Evolutionary conservation across 2,888 invertebrate species (phyloP).

Genomic region (Cosmia trapezina): DNA sequence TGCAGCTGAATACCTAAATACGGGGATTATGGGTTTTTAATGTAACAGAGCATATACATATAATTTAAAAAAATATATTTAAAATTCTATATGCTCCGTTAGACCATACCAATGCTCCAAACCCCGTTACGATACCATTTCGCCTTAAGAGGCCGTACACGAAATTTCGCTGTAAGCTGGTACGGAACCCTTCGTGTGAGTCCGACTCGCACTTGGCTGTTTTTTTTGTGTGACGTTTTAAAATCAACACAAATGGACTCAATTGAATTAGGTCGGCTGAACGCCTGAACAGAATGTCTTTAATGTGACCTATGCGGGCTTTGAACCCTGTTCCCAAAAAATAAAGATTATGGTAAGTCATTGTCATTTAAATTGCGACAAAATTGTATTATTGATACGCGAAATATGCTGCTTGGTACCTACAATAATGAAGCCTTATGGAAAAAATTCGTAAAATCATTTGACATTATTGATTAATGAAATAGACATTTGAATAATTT

Average conservation of each 20-base stretch:
- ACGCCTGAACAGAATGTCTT: not conserved
- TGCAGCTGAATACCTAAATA: no score
- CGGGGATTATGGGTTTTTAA: no score
- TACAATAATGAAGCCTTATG: not conserved
- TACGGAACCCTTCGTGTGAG: no score
- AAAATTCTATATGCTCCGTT: no score
- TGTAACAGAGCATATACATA: no score
- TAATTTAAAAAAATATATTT: no score
- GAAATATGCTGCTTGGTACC: no score
- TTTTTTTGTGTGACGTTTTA: not conserved
- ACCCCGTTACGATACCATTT: no score
- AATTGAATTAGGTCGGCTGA: not conserved
- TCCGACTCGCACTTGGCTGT: no score
- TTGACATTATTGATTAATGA: not conserved
- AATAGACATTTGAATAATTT: not conserved
- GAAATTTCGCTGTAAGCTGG: no score
- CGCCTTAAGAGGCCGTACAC: no score
- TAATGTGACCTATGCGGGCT: constrained; percentile 19
- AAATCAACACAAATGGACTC: not conserved
- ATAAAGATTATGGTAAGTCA: constrained; percentile 8
- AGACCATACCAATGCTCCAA: no score
- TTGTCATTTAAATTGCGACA: not conserved
- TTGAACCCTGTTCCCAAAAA: constrained; percentile 3
- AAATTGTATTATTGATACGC: not conserved
- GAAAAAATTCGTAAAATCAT: not conserved